Base-by-base conservation (phyloP, 2,113 vertebrate genomes). In the Psettodes erumei region DNA sequence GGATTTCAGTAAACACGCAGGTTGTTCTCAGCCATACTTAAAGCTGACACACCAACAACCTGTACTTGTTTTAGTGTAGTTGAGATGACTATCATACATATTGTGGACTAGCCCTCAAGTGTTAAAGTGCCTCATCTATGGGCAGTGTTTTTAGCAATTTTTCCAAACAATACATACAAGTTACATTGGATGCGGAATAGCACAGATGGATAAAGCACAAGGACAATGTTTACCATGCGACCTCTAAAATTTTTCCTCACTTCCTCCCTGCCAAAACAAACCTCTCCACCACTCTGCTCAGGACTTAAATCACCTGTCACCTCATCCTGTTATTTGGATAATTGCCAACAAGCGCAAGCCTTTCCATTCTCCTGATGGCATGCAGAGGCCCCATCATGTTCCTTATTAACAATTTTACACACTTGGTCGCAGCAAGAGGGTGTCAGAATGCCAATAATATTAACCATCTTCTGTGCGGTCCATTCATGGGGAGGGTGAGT, bases 391-490 rank as follows among this genome's bases (percentile, higher is more conserved):
- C 91, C 91, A 93, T 93, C 92, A 92, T 92, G 90, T 91, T 86
- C 89, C 91, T 92, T 93, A 93, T 94, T 94, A 94, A 89, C 86
- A 90, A 91, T 93, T 94, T 93, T 93, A 92, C 92, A 93, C 90
- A 90, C 92, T 86, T 76, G 89, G 91, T 84, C 83, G 86, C 78
- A 80, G 90, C 84, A 61, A 85, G 82, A 86, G 81, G 79, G 86
- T 93, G 93, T 93, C 93, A 92, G 91, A 64, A 91, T 90, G 89
- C 91, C 91, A 93, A 89, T 94, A 93, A 94, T 93, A 93, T 93
- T 94, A 92, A 93, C 89, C 78, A 86, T 93, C 91, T 89, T 89
- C 88, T 85, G 86, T 80, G 90, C 66, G 60, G 87, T 79, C 81
- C 81, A 83, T 91, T 87, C 86, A 81, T n/a, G 84, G 86, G 81